Evolutionary conservation across 1,140 invertebrate genomes (phyloP), one percentile per base, ranked within the genome.

Genomic region (Pseudomyrmex pallidus): DNA sequence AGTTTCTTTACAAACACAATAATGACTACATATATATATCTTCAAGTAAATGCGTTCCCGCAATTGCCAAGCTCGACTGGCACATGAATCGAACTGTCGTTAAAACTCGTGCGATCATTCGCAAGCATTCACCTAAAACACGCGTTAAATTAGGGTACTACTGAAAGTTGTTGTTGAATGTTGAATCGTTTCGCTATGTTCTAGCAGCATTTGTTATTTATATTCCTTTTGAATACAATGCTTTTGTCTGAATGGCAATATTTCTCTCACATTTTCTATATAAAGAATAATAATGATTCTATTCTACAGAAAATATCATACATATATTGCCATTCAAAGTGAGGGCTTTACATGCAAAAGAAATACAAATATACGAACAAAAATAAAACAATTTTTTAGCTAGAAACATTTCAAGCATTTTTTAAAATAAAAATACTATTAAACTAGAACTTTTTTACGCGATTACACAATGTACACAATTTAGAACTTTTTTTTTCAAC

Each of bases 1-100:
- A 90, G 88, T 89, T 15, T 22, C 13, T 56, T 2, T 2, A 2
- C 17, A 25, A 9, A 48, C 5, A 48, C 9, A 56, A 57, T 56
- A 57, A 50, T 72, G 15, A 35, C 56, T 20, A 15, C 25, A 20
- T 35, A 22, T 57, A 20, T 35, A 22, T 57, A 46, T 78, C 13
- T 57, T 2, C 35, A n/a, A 20, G 12, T 12, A 15, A 67, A n/a
- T 54, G 9, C 10, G 7, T 57, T 68, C 12, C 15, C 1, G 9
- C 2, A 67, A 56, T n/a, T 7, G 7, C 12, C 1, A 13, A 66
- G 13, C 12, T 56, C 15, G 0, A n/a, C 10, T 10, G 44, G 15
- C 46, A 0, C 12, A 10, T 44, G n/a, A 22, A 25, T 67, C 13
- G n/a, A 77, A 0, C 10, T 48, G 10, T 15, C 5, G 35, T 62